Evolutionary conservation across 1,140 invertebrate genomes (phyloP).

Genomic region (Neelides sp.): DNA sequence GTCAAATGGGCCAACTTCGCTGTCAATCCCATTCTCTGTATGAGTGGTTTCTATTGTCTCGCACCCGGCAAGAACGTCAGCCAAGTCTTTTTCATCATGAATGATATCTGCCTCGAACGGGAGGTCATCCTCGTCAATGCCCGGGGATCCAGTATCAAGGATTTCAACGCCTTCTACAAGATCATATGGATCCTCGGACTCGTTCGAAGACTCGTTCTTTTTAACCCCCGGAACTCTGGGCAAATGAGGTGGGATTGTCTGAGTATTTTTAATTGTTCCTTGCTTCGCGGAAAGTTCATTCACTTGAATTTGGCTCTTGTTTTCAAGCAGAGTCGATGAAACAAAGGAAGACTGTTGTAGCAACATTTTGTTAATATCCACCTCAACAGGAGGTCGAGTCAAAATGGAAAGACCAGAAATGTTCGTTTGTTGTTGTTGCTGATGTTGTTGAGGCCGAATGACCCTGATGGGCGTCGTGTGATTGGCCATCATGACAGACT

Average conservation of each 20-base stretch:
- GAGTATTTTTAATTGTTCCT: no score
- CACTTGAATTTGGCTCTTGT: no score
- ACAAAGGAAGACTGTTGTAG: no score
- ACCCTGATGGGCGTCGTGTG: constrained; percentile 1
- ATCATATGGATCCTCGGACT: constrained; percentile 5
- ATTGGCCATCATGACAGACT: constrained; percentile 16
- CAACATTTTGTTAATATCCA: no score
- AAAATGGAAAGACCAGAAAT: no score
- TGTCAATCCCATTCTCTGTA: constrained; percentile 16
- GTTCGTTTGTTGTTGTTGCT: constrained; percentile 7
- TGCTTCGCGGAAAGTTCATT: no score
- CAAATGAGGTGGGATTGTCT: no score
- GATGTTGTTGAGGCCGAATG: neutral
- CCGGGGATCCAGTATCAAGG: constrained; percentile 14
- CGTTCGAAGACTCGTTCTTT: no score
- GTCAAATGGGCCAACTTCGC: neutral
- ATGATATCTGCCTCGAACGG: constrained; percentile 28
- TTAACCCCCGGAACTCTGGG: no score
- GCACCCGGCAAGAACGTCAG: constrained; percentile 18
- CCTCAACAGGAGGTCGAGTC: no score
- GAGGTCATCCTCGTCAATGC: constrained; percentile 17
- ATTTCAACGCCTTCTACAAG: constrained; percentile 19
- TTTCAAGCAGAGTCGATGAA: no score
- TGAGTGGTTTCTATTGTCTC: neutral
- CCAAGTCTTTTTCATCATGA: constrained; percentile 30